Base-by-base conservation (phyloP, 2,797 vertebrate species). In the Mormyrus hasselquistii region DNA sequence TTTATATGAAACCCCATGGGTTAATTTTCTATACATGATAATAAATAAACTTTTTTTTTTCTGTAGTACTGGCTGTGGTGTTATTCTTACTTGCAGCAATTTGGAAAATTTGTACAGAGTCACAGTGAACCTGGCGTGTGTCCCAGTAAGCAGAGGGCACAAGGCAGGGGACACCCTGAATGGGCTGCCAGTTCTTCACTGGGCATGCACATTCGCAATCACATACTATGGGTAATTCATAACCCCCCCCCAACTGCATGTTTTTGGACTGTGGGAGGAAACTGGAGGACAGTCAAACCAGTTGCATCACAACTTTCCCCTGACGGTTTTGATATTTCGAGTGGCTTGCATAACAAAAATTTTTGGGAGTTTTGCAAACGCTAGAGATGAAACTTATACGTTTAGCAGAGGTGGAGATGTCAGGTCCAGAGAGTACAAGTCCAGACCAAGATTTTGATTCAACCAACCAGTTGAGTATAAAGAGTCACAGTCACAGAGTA, bases 1-100 rank as follows among this genome's bases (percentile, higher is more conserved):
- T 92, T 93, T 93, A 49, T 93, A 93, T 91, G 86, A 89, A 88
- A 88, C 65, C 89, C 65, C 59, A 91, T 91, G 89, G 90, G 89
- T 91, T 89, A 2, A 55, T 90, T 90, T 91, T 89, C 34, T 91
- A 90, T 82, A 44, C 38, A 88, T 53, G 38, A 55, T 86, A 90
- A 87, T 87, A 59, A 90, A 55, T n/a, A 88, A 89, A 88, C 25
- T 14, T 86, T 86, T 65, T 86, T 59, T 84, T 89, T 49, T 50
- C 47, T 55, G 14, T 19, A 86, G 2, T 16, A 3, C 16, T 14
- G n/a, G 52, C 6, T 86, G 3, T 86, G 12, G 29, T 55, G 44
- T 41, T 38, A 38, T 86, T 86, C 52, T 57, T 57, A 34, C 52
- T 57, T 57, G 22, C n/a, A 22, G 47, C 8, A 83, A 83, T 83